Evolutionary conservation across 2,888 invertebrate genomes (phyloP).

Genomic region (Lasioglossum morio): DNA sequence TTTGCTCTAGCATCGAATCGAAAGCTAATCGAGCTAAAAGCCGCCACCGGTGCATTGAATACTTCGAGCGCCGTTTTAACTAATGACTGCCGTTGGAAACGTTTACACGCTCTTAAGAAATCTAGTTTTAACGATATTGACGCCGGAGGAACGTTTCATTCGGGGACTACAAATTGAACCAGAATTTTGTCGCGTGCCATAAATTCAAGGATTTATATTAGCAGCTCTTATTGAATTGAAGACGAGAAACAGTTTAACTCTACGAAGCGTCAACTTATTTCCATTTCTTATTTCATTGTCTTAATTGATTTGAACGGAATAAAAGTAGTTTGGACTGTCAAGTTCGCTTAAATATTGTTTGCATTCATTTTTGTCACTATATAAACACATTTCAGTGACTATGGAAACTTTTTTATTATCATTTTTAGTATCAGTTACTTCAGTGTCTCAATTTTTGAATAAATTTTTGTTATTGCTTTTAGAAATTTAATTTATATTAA

Average conservation of each 20-base stretch:
- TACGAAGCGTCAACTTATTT: background rate
- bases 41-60: background rate
- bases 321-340: too few relatives aligned
- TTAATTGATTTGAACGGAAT: background rate
- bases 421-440: too few relatives aligned
- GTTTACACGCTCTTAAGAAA: background rate
- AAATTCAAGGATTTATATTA: background rate
- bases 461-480: too few relatives aligned
- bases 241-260: background rate
- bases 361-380: too few relatives aligned
- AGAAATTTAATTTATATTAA: too few relatives aligned
- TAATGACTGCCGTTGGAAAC: background rate
- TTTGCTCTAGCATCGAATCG: background rate
- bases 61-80: background rate
- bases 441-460: too few relatives aligned
- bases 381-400: background rate
- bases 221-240: background rate
- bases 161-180: background rate
- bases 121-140: background rate
- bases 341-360: too few relatives aligned
- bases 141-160: background rate
- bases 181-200: too few relatives aligned
- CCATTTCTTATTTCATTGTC: too few relatives aligned
- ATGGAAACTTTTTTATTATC: background rate
- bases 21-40: slow-evolving; percentile 14